phyloP scores from a whole-genome alignment of 2,888 invertebrate species.

The Sminthurinus aureus region DNA sequence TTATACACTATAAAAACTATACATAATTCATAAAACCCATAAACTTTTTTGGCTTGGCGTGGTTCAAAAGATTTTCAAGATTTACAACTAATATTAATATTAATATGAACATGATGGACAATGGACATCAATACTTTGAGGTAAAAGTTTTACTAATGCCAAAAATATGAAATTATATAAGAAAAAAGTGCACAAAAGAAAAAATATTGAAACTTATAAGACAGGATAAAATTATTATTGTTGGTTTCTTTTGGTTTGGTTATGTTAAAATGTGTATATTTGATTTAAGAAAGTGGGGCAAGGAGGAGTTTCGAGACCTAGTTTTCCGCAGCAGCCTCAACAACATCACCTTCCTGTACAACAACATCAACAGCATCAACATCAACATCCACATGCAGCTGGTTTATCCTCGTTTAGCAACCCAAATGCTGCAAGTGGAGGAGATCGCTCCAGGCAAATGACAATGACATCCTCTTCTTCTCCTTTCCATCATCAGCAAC shows the following conservation, averaged over 20 bases:
- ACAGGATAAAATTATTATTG: background rate
- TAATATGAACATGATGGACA: background rate
- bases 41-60: too few relatives aligned
- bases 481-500: background rate
- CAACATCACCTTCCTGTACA: background rate
- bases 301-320: background rate
- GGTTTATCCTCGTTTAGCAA: background rate
- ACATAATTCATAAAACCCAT: too few relatives aligned
- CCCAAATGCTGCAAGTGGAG: background rate
- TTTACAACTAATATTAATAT: background rate
- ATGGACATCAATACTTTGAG: background rate
- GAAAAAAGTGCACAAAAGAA: too few relatives aligned
- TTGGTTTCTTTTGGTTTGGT: too few relatives aligned
- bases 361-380: constrained; percentile 3
- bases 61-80: too few relatives aligned
- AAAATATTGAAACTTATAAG: background rate
- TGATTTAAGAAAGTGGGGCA: constrained; percentile 34
- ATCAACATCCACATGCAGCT: background rate
- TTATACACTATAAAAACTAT: too few relatives aligned
- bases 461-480: background rate
- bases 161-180: background rate
- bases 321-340: background rate
- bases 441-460: background rate
- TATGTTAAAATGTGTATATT: background rate
- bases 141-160: background rate